These are phyloP conservation scores for Tetramorium parvispinum DNA, from an alignment of 1,140 invertebrate species.

Conservation along the genomic window DNA sequence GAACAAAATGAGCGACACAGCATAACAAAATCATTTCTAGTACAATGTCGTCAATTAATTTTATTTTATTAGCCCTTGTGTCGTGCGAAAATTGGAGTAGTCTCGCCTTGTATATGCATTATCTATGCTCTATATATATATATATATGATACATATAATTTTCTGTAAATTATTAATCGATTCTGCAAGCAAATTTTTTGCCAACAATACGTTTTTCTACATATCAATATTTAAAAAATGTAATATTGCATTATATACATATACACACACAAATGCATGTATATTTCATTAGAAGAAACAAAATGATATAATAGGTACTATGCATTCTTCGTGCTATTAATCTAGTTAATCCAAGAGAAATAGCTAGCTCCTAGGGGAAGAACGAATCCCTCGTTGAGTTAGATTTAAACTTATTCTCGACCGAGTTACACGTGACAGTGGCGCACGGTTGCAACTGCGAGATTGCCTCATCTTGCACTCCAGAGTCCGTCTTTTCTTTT, in stretches of 20 bases:
- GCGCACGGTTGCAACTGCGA: constrained; percentile 3
- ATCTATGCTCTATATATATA: no score
- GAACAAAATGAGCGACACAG: not conserved
- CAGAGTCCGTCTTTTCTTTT: constrained; percentile 36
- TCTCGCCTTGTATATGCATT: not conserved
- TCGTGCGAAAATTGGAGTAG: not conserved
- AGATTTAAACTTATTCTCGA: constrained; percentile 42
- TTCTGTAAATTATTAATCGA: not conserved
- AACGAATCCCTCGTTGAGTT: constrained; percentile 11
- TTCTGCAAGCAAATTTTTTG: not conserved
- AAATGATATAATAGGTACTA: not conserved
- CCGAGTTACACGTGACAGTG: constrained; percentile 34
- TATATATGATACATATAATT: not conserved
- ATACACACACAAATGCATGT: no score
- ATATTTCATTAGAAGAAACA: not conserved
- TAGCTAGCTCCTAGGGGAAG: constrained; percentile 9
- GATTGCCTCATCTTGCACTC: constrained; percentile 4
- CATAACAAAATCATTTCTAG: constrained; percentile 30
- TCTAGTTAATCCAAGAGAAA: constrained; percentile 2
- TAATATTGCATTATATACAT: not conserved
- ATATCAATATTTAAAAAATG: not conserved
- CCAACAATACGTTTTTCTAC: not conserved
- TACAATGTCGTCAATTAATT: not conserved
- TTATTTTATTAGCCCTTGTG: not conserved
- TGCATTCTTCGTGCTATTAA: not conserved